Conservation (phyloP, 2,797 vertebrate species). For the Centropyge bicolor region DNA sequence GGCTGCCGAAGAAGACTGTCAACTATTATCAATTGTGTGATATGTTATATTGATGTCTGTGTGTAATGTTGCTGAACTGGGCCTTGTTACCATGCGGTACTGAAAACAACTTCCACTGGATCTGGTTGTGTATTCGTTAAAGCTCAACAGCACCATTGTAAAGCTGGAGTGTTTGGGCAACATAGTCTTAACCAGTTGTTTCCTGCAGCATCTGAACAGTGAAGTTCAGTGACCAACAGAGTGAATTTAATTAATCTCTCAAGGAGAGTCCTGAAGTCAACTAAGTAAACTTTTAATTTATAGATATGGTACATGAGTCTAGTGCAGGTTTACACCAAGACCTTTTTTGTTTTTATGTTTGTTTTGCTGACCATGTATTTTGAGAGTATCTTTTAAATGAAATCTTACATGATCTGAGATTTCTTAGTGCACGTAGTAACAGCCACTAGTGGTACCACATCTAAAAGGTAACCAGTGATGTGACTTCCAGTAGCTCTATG, state of each 20-base stretch:
- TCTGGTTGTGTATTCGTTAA: slow-evolving; percentile 10
- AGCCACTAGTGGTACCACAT: background rate
- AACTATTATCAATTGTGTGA: slow-evolving; percentile 8
- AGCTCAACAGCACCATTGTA: background rate
- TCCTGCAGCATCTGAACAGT: background rate
- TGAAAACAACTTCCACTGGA: background rate
- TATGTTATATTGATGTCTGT: slow-evolving; percentile 9
- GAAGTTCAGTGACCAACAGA: too few species aligned
- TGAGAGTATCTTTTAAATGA: too few species aligned
- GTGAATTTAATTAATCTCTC: too few species aligned
- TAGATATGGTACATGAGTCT: background rate
- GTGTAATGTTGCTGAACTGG: slow-evolving; percentile 8
- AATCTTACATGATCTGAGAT: background rate
- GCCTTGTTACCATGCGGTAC: background rate
- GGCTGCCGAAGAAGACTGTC: background rate
- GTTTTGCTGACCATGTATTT: background rate
- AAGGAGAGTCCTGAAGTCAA: background rate
- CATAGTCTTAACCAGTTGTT: background rate
- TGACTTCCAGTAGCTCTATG: too few species aligned
- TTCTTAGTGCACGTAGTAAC: background rate
- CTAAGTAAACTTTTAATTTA: background rate
- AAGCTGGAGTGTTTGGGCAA: background rate
- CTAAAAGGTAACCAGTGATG: background rate
- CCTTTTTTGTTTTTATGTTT: background rate
- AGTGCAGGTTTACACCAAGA: background rate